A percentile compares a stretch with the other conserved stretches of the same genome.
Conservation (phyloP, 2,113 vertebrate species). For the Lagopus leucura region DNA sequence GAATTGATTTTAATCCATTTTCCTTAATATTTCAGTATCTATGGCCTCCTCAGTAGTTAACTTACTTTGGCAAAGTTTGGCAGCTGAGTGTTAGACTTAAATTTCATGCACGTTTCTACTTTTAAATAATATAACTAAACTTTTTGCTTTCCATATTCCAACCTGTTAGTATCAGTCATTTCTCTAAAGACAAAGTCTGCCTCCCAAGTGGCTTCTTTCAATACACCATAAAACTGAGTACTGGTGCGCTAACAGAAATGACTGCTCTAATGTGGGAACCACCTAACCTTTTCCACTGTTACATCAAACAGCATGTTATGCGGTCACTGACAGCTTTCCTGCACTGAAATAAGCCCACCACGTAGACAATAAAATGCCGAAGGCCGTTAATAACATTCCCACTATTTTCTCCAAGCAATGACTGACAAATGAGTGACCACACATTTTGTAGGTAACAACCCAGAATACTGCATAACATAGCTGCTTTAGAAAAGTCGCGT, state of each 20-base stretch:
- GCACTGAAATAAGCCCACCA: not conserved
- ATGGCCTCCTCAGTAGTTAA: not conserved
- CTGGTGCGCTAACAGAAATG: not conserved
- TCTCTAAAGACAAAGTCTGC: not conserved
- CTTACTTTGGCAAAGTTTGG: not conserved
- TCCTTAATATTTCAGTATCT: not conserved
- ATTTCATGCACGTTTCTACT: not conserved
- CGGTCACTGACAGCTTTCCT: not conserved
- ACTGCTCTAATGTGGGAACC: not conserved
- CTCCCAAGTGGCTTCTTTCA: not conserved
- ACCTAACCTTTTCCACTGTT: not conserved
- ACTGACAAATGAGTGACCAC: not conserved
- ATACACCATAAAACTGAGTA: not conserved
- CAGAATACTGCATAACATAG: not conserved
- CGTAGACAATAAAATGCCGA: not conserved
- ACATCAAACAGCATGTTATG: not conserved
- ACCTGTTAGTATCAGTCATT: not conserved
- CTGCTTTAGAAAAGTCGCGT: not conserved
- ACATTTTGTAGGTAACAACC: not conserved
- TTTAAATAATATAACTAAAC: not conserved
- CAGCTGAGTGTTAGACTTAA: not conserved
- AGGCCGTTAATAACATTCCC: conserved; percentile 5
- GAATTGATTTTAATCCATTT: not conserved
- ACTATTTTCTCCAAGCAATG: not conserved
- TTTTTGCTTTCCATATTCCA: not conserved